These are phyloP conservation scores for Hippocampus kuda DNA, from an alignment of 2,797 vertebrate genomes.

Conservation along the genomic window DNA sequence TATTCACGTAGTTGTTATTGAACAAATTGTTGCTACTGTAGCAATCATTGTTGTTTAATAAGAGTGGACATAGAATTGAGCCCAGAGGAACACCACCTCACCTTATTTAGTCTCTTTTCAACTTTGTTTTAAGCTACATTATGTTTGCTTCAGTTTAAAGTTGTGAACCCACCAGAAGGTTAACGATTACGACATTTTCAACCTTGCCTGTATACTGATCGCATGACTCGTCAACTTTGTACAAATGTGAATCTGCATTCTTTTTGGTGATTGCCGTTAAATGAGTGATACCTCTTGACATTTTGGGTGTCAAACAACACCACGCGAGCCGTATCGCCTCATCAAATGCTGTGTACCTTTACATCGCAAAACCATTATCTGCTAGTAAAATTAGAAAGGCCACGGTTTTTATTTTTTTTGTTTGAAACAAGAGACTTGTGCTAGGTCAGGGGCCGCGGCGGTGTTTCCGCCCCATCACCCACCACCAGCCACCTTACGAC, in stretches of 20 bases:
- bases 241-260: background rate
- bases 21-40: background rate
- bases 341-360: background rate
- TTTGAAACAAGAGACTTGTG: conserved; percentile 40
- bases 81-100: conserved; percentile 4
- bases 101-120: background rate
- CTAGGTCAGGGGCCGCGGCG: conserved; percentile 14
- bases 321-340: too few relatives aligned
- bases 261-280: background rate
- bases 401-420: conserved; percentile 26
- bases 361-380: conserved; percentile 4
- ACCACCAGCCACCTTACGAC: conserved; percentile 3
- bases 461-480: background rate
- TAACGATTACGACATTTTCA: background rate
- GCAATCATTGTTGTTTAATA: background rate
- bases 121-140: too few relatives aligned
- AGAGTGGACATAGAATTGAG: background rate
- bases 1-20: background rate
- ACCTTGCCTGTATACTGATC: background rate
- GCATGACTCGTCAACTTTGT: background rate
- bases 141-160: background rate
- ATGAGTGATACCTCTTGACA: background rate
- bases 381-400: conserved; percentile 4
- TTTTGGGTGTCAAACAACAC: background rate
- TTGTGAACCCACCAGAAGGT: background rate